Evolutionary conservation across 1,140 invertebrate species (phyloP), one percentile per base, ranked within the genome.

Genomic region (Lucilia cuprina): DNA sequence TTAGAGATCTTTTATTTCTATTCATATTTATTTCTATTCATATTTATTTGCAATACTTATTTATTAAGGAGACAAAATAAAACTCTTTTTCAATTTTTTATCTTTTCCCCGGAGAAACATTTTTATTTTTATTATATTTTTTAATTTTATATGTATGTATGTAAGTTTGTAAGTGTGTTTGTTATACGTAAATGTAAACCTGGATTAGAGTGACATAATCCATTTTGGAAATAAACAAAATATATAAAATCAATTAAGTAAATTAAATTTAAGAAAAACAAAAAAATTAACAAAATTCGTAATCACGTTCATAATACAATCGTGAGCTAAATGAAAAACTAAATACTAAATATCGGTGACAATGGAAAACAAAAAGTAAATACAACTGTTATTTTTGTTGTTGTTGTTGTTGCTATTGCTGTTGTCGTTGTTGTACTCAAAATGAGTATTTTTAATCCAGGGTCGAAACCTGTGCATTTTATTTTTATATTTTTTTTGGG

Each of bases 21-120:
- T n/a, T n/a, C 25, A 17, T 19, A 70, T 70, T 70, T 70, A 17
- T 3, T 30, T 30, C n/a, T n/a, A 41, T 41, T 41, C 7, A 41
- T 41, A 30, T 41, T 41, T 10, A 41, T 8, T 41, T 41, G 41
- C 12, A 21, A 17, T 75, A 19, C 74, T 19, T 77, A 21, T 82
- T 25, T 60, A 82, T 60, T 83, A 41, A 41, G 41, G 10, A 41
- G 41, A 41, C 41, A 41, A 83, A 90, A 86, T 88, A 84, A 90
- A 90, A 90, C 88, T 78, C 89, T 83, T 82, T 82, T 85, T 87
- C 0, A 8, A 8, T 41, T 85, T 47, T 75, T 85, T 83, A 74
- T 87, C 87, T 85, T 70, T 82, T 84, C 89, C 89, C 89, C 89
- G 89, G 89, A 90, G 89, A 90, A 90, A 89, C 88, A 86, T 87